Evolutionary conservation across 2,888 invertebrate species (phyloP), one percentile per base, ranked within the genome.

Genomic region (Gymnosoma rotundatum): DNA sequence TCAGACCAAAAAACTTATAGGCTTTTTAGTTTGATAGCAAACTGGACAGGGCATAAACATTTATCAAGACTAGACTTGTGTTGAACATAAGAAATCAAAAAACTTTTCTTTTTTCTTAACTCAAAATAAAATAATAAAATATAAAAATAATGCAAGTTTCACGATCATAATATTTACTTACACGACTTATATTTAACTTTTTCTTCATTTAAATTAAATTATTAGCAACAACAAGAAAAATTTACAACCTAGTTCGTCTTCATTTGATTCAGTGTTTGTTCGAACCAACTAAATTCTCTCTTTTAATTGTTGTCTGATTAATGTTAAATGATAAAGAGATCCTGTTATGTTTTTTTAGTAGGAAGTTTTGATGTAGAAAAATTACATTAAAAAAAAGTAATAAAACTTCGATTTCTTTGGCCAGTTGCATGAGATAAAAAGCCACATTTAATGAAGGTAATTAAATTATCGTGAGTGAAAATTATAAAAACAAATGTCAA

Each of bases 241-340:
- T 25, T 12, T 36, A 42, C 21, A 25, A 32, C 32, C 32, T 45
- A 8, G 56, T 75, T 56, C 69, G 12, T 69, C 54, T 56, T 63
- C 18, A 54, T 38, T 63, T 36, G 14, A 56, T 48, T 36, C 64
- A 64, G 66, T 66, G 6, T 25, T 56, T 45, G 21, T 45, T 10
- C 36, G 38, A 76, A 38, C 16, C 74, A 81, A 64, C 56, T 81
- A 75, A 81, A 75, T 81, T 81, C 75, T 70, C 81, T 70, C 75
- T 81, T 25, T 81, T 75, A 81, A 81, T 81, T 75, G 70, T 60
- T 54, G 18, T 36, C 48, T 75, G 81, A 81, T 81, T 81, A 81
- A 75, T 75, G 50, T 70, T 69, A 25, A 75, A 64, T 75, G 80
- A 75, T 81, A 81, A 81, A 72, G 25, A 25, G 66, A 76, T 67